Evolutionary conservation across 2,113 vertebrate genomes (phyloP).

Genomic region (Athene cunicularia): DNA sequence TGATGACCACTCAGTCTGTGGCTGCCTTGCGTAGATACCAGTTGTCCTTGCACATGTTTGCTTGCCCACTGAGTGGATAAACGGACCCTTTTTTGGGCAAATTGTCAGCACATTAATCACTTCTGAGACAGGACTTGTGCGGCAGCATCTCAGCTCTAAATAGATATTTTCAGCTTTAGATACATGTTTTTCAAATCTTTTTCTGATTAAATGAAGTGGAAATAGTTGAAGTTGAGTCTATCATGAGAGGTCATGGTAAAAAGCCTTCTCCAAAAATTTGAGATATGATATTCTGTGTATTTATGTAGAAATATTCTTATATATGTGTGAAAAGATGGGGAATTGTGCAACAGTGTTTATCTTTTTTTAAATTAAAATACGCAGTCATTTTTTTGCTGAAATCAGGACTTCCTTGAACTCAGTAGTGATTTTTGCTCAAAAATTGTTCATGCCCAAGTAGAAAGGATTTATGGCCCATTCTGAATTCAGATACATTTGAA

Average conservation of each 20-base stretch:
- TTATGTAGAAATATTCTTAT: neutral
- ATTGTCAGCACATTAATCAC: neutral
- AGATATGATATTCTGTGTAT: neutral
- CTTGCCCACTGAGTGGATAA: neutral
- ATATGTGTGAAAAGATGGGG: neutral
- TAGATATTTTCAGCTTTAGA: neutral
- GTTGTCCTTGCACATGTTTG: slow-evolving; percentile 16
- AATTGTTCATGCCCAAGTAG: neutral
- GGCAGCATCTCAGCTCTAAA: neutral
- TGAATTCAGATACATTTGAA: neutral
- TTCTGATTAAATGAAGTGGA: neutral
- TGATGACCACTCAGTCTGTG: slow-evolving; percentile 21
- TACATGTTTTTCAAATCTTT: neutral
- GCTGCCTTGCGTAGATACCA: neutral
- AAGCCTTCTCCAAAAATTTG: neutral
- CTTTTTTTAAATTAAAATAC: neutral
- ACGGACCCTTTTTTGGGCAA: neutral
- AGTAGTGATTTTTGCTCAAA: neutral
- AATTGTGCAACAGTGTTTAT: neutral
- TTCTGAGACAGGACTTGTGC: neutral
- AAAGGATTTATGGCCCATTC: neutral
- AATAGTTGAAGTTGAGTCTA: neutral
- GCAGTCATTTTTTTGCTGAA: neutral
- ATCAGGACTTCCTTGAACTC: neutral
- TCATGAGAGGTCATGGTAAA: neutral